phyloP scores from a whole-genome alignment of 2,888 invertebrate species.

The Eristalis pertinax region DNA sequence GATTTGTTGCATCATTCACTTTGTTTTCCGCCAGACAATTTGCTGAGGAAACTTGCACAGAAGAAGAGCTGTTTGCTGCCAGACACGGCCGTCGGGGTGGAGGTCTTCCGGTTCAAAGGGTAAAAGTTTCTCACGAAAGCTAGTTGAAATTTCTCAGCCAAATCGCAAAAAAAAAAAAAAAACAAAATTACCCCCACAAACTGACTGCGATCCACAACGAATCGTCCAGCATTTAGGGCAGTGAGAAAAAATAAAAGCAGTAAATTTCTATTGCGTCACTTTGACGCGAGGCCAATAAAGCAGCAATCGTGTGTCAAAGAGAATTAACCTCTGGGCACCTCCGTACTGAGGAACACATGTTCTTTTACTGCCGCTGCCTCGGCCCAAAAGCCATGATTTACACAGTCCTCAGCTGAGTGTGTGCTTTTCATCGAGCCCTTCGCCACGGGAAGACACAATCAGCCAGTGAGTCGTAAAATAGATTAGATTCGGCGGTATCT shows the following conservation, averaged over 20 bases:
- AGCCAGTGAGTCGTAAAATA: slow-evolving; percentile 10
- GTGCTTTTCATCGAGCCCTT: neutral
- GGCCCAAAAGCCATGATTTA: neutral
- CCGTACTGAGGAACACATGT: neutral
- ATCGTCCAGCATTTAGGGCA: neutral
- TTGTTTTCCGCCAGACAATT: neutral
- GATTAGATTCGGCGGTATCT: slow-evolving; percentile 25
- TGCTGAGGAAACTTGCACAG: neutral
- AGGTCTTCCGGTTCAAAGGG: neutral
- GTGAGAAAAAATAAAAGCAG: neutral
- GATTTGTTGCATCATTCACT: neutral
- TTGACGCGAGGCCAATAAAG: neutral
- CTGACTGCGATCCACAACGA: neutral
- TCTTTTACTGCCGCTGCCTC: neutral
- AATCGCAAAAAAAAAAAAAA: neutral
- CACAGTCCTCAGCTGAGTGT: neutral
- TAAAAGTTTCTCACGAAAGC: neutral
- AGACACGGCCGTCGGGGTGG: neutral
- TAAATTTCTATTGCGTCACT: neutral
- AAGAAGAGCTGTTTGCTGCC: too few relatives aligned
- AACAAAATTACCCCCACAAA: neutral
- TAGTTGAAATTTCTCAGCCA: neutral
- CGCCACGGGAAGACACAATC: neutral
- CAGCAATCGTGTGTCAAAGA: neutral
- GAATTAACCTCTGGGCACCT: neutral